Percentiles rank a stretch among this genome's conserved stretches.
Evolutionary conservation across 2,888 invertebrate species (phyloP).

Genomic region (Cheilosia vulpina): DNA sequence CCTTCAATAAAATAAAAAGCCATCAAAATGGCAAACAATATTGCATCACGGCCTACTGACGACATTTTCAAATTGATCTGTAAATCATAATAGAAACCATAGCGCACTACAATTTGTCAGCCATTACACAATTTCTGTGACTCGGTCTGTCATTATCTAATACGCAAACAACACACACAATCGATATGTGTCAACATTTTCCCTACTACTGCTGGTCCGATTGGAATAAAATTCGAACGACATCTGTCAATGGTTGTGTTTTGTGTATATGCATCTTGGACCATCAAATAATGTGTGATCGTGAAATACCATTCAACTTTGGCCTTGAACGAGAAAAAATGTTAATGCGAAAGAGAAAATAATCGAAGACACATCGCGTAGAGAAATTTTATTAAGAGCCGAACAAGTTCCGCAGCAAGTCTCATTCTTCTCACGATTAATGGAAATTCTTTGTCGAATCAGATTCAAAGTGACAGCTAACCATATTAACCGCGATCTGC

Average conservation of each 20-base stretch:
- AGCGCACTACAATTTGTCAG: constrained; percentile 14
- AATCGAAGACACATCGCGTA: constrained; percentile 1
- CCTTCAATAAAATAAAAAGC: no score
- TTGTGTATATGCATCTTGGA: constrained; percentile 5
- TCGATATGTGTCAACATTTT: constrained; percentile 30
- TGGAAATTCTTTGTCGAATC: constrained; percentile 42
- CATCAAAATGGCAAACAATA: constrained; percentile 19
- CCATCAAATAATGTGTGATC: constrained; percentile 25
- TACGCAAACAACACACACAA: constrained; percentile 32
- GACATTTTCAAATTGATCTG: background rate
- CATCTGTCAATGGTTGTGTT: constrained; percentile 15
- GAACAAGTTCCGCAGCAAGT: background rate
- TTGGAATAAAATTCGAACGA: background rate
- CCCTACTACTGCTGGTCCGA: background rate
- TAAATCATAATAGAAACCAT: constrained; percentile 36
- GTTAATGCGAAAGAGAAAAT: background rate
- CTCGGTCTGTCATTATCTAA: constrained; percentile 33
- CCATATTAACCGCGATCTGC: constrained; percentile 29
- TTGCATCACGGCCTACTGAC: constrained; percentile 34
- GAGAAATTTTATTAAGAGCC: constrained; percentile 23
- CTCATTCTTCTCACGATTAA: constrained; percentile 46
- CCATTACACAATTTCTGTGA: constrained; percentile 44
- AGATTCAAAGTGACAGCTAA: constrained; percentile 48
- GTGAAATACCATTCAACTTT: constrained; percentile 49
- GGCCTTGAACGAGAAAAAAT: constrained; percentile 39